Conservation (phyloP, 2,888 invertebrate genomes). For the Dioctria rufipes region DNA sequence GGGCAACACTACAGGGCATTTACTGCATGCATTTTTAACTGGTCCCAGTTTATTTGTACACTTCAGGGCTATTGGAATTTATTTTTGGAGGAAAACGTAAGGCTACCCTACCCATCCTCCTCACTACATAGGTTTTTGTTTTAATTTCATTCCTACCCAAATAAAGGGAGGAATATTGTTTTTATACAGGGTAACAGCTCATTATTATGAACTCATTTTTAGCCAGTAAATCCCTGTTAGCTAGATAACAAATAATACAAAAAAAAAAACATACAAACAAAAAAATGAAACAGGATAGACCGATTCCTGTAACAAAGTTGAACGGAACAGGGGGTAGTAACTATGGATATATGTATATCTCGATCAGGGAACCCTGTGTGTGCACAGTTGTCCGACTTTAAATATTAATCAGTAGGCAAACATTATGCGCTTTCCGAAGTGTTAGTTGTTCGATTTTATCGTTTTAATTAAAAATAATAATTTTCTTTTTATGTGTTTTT, state of each 20-base stretch:
- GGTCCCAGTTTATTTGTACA: background rate
- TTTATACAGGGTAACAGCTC: constrained; percentile 25
- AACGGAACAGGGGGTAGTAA: background rate
- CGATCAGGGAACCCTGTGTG: background rate
- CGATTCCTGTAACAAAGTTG: background rate
- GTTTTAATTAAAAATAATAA: constrained; percentile 47
- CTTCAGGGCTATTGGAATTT: constrained; percentile 5
- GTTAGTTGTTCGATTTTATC: constrained; percentile 37
- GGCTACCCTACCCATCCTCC: background rate
- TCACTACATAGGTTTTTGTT: no score
- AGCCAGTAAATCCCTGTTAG: constrained; percentile 16
- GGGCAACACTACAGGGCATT: background rate
- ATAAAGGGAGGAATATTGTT: background rate
- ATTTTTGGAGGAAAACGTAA: constrained; percentile 36
- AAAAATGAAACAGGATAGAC: no score
- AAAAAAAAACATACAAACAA: no score
- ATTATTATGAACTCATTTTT: constrained; percentile 13
- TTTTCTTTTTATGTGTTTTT: background rate
- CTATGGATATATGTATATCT: background rate
- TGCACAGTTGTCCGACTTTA: constrained; percentile 17
- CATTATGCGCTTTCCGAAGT: constrained; percentile 28
- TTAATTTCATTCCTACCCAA: background rate
- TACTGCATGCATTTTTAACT: background rate
- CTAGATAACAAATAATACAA: background rate
- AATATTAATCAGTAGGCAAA: constrained; percentile 29